These are phyloP conservation scores for Rhyacophila brunnea DNA, from an alignment of 1,140 invertebrate genomes.

Conservation along the genomic window DNA sequence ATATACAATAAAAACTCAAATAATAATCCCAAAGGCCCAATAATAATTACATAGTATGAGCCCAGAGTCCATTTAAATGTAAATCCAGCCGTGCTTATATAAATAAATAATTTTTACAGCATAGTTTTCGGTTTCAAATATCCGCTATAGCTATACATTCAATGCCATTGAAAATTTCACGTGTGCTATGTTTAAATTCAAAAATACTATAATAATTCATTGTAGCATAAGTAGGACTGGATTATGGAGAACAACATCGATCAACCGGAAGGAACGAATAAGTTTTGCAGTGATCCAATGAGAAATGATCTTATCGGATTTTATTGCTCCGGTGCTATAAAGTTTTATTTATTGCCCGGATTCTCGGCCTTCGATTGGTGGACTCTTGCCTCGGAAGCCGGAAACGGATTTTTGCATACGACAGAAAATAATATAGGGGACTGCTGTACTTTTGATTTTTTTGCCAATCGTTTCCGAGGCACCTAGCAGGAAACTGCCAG, in stretches of 20 bases:
- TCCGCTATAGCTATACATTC: too few relatives aligned
- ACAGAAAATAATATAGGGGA: slow-evolving; percentile 25
- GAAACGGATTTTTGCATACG: slow-evolving; percentile 29
- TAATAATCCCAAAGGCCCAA: too few relatives aligned
- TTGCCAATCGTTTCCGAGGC: not conserved
- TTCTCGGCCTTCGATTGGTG: slow-evolving; percentile 20
- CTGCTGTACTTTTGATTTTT: slow-evolving; percentile 11
- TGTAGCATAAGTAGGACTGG: too few relatives aligned
- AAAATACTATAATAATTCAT: too few relatives aligned
- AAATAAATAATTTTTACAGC: too few relatives aligned
- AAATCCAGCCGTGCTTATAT: too few relatives aligned
- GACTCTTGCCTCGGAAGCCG: slow-evolving; percentile 16
- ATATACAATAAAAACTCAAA: too few relatives aligned
- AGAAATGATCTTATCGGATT: slow-evolving; percentile 34
- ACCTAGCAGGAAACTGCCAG: slow-evolving; percentile 12
- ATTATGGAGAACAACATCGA: slow-evolving; percentile 20
- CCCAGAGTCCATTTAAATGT: too few relatives aligned
- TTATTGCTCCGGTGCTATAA: slow-evolving; percentile 31
- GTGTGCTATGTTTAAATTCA: too few relatives aligned
- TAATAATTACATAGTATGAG: too few relatives aligned
- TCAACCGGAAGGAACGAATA: slow-evolving; percentile 32
- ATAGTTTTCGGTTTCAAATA: too few relatives aligned
- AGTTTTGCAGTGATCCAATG: slow-evolving; percentile 33
- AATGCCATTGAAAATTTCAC: too few relatives aligned
- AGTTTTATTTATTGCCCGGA: slow-evolving; percentile 33